These are phyloP conservation scores for Onthophagus sagittarius DNA, from an alignment of 2,888 invertebrate species.

Conservation along the genomic window DNA sequence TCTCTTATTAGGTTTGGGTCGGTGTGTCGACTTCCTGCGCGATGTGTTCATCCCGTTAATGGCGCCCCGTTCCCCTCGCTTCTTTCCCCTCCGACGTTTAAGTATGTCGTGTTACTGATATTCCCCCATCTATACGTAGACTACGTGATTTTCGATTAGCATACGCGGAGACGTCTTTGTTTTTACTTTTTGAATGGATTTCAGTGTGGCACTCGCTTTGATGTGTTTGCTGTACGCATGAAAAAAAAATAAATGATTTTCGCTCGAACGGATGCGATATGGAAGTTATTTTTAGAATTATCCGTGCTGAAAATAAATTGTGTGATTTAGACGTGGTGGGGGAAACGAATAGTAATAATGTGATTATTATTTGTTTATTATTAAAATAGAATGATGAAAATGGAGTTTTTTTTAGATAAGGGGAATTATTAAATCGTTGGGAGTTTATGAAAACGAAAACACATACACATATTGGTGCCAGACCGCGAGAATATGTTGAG, in stretches of 20 bases:
- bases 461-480: background rate
- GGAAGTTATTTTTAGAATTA: background rate
- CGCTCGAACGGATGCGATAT: background rate
- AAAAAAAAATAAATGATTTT: background rate
- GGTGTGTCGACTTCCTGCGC: conserved; percentile 36
- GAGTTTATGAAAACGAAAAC: background rate
- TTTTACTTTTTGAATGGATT: background rate
- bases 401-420: background rate
- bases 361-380: no score
- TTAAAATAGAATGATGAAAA: no score
- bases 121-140: no score
- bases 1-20: conserved; percentile 28
- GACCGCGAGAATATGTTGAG: background rate
- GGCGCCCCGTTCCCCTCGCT: conserved; percentile 1
- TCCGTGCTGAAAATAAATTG: background rate
- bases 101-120: no score
- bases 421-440: background rate
- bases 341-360: background rate
- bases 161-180: background rate
- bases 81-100: background rate
- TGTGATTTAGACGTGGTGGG: background rate
- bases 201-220: background rate
- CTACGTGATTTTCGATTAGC: background rate
- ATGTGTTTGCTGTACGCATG: background rate
- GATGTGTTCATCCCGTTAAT: conserved; percentile 33